phyloP scores from a whole-genome alignment of 1,140 invertebrate species.

The Antheraea pernyi region DNA sequence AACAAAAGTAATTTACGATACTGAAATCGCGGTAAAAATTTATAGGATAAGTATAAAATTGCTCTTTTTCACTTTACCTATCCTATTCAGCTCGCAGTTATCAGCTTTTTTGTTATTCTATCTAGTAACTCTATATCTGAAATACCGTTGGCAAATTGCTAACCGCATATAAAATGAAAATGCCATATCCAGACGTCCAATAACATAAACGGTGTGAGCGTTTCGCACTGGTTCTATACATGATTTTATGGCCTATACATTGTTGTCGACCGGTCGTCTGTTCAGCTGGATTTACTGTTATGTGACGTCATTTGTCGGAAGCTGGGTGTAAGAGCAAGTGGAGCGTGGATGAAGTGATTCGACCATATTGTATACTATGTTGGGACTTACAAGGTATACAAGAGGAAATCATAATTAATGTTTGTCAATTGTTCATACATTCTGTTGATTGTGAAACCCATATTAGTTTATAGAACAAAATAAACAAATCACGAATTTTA shows the following conservation, averaged over 20 bases:
- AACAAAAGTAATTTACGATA: too few species aligned
- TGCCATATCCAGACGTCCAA: neutral
- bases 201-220: neutral
- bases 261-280: neutral
- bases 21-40: too few species aligned
- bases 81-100: too few species aligned
- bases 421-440: too few species aligned
- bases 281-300: neutral
- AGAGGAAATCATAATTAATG: too few species aligned
- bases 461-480: too few species aligned
- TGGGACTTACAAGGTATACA: too few species aligned
- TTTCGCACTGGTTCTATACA: neutral
- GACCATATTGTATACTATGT: neutral
- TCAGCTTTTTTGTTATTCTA: too few species aligned
- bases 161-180: constrained; percentile 4
- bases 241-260: neutral
- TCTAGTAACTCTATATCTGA: neutral
- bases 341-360: neutral
- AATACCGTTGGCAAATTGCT: neutral
- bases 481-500: too few species aligned
- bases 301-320: constrained; percentile 2
- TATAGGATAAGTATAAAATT: too few species aligned
- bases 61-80: too few species aligned
- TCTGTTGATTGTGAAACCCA: too few species aligned
- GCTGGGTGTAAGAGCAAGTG: neutral